These are phyloP conservation scores for Trachymyrmex septentrionalis DNA, from an alignment of 1,140 invertebrate species.

Conservation along the genomic window DNA sequence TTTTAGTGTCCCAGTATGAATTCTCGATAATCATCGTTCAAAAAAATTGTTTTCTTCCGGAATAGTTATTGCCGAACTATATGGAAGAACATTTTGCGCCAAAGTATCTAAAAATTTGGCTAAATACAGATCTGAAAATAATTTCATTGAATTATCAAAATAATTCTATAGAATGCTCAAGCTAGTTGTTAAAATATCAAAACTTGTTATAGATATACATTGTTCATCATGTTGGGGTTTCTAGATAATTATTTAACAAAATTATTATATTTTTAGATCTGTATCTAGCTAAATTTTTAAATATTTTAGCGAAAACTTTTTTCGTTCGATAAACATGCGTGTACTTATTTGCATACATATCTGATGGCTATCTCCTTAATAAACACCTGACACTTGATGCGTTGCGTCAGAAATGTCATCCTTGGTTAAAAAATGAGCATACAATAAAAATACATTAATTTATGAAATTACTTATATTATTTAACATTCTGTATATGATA, in stretches of 20 bases:
- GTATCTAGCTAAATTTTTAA: no score
- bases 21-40: slow-evolving; percentile 9
- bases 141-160: no score
- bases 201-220: no score
- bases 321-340: background rate
- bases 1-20: slow-evolving; percentile 15
- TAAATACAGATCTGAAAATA: no score
- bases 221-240: no score
- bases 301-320: no score
- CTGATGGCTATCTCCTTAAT: background rate
- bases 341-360: background rate
- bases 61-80: background rate
- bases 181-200: no score
- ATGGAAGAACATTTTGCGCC: no score
- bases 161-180: no score
- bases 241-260: no score
- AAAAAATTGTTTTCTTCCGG: slow-evolving; percentile 59
- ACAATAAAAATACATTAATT: background rate
- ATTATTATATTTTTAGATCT: no score
- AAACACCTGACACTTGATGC: slow-evolving; percentile 37
- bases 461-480: background rate
- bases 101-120: no score
- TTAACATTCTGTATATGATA: background rate
- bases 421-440: background rate
- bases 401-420: background rate